Evolutionary conservation across 1,140 invertebrate genomes (phyloP).

Genomic region (Octopus sinensis): DNA sequence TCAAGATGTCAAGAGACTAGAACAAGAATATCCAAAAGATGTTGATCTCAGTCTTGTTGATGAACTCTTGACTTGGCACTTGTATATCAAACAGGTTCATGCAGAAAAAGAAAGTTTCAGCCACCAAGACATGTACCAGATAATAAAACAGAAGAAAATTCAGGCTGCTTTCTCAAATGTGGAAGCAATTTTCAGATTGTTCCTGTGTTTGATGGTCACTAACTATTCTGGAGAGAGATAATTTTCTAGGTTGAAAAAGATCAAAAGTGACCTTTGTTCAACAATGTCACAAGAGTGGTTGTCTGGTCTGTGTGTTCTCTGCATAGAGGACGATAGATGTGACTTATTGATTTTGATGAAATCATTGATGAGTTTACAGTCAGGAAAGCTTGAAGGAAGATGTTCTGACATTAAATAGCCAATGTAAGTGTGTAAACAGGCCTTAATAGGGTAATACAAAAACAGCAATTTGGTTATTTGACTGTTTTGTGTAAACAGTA

Average conservation of each 20-base stretch:
- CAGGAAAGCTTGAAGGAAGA: background rate
- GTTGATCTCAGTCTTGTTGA: too few relatives aligned
- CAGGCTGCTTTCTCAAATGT: background rate
- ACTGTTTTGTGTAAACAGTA: too few relatives aligned
- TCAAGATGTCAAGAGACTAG: too few relatives aligned
- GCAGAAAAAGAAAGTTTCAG: background rate
- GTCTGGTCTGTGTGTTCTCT: background rate
- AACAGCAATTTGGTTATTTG: too few relatives aligned
- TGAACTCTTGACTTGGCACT: too few relatives aligned
- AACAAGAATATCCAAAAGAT: too few relatives aligned
- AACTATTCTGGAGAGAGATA: background rate
- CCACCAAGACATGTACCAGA: background rate
- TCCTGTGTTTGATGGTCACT: background rate
- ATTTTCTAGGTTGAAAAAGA: conserved; percentile 4
- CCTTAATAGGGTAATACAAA: too few relatives aligned
- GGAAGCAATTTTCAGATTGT: background rate
- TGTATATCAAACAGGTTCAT: too few relatives aligned
- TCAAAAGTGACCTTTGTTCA: background rate
- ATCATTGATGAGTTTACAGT: background rate
- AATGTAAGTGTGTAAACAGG: too few relatives aligned
- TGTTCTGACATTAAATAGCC: background rate
- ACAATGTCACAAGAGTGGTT: background rate
- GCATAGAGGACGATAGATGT: background rate
- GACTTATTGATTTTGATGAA: background rate
- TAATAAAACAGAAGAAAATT: background rate